Conservation (phyloP, 2,797 vertebrate species). For the Philypnodon macrostomus region DNA sequence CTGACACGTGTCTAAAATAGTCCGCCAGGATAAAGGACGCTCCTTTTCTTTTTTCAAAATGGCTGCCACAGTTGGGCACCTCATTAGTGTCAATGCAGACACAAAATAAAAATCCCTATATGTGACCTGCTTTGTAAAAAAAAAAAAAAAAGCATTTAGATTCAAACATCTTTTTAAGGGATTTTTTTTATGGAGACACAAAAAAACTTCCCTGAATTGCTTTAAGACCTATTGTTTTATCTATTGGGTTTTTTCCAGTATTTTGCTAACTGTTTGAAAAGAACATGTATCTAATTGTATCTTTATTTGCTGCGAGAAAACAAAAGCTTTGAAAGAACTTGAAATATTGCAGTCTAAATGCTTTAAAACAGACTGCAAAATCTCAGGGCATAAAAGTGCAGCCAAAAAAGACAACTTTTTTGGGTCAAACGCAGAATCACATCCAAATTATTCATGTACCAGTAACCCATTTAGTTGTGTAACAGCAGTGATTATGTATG, state of each 20-base stretch:
- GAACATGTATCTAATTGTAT: too few relatives aligned
- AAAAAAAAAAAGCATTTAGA: neutral
- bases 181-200: too few relatives aligned
- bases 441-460: conserved; percentile 71
- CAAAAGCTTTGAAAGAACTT: too few relatives aligned
- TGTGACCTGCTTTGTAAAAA: conserved; percentile 8
- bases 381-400: conserved; percentile 22
- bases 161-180: neutral
- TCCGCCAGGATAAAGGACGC: conserved; percentile 18
- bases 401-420: conserved; percentile 30
- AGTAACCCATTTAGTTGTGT: conserved; percentile 71
- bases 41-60: conserved; percentile 28
- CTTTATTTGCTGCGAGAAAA: too few relatives aligned
- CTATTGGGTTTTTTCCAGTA: too few relatives aligned
- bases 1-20: conserved; percentile 45
- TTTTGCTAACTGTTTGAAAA: too few relatives aligned
- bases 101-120: conserved; percentile 3
- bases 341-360: neutral
- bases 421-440: conserved; percentile 46
- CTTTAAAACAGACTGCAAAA: conserved; percentile 11
- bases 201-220: too few relatives aligned
- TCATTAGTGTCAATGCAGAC: conserved; percentile 43
- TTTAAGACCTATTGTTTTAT: too few relatives aligned
- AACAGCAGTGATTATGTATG: conserved; percentile 66
- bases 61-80: conserved; percentile 26